Conservation (phyloP, 2,113 vertebrate genomes). For the Tychaedon coryphoeus region DNA sequence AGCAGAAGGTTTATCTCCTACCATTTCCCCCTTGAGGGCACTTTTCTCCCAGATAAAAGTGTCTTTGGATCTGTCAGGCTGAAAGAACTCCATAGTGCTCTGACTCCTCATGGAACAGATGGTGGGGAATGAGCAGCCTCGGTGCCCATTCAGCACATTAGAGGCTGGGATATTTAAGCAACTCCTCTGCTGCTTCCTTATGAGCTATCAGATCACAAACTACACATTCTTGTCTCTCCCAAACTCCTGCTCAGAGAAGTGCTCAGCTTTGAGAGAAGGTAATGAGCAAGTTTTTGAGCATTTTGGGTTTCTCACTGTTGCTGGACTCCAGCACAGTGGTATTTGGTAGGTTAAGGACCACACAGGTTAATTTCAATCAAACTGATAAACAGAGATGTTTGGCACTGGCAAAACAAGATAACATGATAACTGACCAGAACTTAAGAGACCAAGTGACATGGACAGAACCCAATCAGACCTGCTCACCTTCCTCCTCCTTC, state of each 20-base stretch:
- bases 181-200: neutral
- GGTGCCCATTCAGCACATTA: neutral
- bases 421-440: neutral
- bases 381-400: neutral
- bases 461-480: neutral
- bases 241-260: neutral
- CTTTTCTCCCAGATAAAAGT: neutral
- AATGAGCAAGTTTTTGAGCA: neutral
- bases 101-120: neutral
- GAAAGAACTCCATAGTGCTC: neutral
- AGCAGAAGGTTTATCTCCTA: conserved; percentile 13
- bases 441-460: neutral
- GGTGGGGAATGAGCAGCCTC: neutral
- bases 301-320: neutral
- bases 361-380: neutral
- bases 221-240: neutral
- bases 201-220: neutral
- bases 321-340: neutral
- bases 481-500: neutral
- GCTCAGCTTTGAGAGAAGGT: neutral
- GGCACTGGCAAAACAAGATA: neutral
- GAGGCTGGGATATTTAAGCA: neutral
- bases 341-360: neutral
- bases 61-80: neutral
- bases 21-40: neutral